These are phyloP conservation scores for Euclidia mi DNA, from an alignment of 2,888 invertebrate species.

Conservation along the genomic window DNA sequence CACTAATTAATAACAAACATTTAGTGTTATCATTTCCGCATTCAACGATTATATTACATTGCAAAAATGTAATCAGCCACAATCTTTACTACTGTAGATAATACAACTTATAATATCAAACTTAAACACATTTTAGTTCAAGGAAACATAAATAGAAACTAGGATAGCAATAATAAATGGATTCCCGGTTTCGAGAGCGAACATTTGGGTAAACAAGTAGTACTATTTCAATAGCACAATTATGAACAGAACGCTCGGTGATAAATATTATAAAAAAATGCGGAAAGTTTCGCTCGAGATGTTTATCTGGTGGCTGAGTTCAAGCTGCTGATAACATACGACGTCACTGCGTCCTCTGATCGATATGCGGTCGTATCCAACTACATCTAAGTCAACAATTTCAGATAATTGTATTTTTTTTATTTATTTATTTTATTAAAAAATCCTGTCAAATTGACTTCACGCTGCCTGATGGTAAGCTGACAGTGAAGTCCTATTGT, in stretches of 20 bases:
- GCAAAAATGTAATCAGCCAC: neutral
- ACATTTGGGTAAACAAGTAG: slow-evolving; percentile 19
- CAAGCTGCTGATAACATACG: slow-evolving; percentile 7
- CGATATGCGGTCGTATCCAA: slow-evolving; percentile 5
- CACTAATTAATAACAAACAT: no score
- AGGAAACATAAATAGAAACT: slow-evolving; percentile 25
- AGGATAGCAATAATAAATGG: slow-evolving; percentile 19
- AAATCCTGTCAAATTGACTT: no score
- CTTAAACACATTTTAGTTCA: slow-evolving; percentile 10
- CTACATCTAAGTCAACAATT: neutral
- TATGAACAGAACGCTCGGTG: slow-evolving; percentile 7
- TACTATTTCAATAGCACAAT: slow-evolving; percentile 24
- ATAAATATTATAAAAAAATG: slow-evolving; percentile 12
- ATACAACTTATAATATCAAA: neutral
- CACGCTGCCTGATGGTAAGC: no score
- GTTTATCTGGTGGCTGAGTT: slow-evolving; percentile 4
- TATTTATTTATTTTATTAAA: no score
- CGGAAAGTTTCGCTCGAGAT: slow-evolving; percentile 12
- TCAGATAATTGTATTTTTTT: no score
- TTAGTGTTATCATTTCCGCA: no score
- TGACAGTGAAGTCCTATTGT: no score
- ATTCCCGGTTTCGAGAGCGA: slow-evolving; percentile 12
- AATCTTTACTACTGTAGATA: neutral
- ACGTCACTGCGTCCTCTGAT: slow-evolving; percentile 11
- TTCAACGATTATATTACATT: no score